Conservation (phyloP, 2,797 vertebrate species). For the Neosilurus hyrtlii region DNA sequence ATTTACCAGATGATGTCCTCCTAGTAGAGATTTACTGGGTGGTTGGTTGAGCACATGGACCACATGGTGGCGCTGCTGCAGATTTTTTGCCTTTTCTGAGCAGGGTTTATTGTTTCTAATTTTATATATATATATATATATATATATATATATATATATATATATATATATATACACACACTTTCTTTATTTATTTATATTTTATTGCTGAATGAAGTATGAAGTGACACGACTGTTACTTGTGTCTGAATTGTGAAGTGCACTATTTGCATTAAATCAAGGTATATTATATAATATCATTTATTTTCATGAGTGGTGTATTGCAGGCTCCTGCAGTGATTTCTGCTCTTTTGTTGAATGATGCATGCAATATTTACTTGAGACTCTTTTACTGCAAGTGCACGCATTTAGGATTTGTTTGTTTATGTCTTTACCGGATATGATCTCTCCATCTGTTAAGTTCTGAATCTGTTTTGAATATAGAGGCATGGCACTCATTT, state of each 20-base stretch:
- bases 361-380: not conserved
- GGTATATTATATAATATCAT: not conserved
- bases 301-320: not conserved
- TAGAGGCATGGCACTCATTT: not conserved
- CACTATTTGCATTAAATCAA: not conserved
- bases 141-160: no score
- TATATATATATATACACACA: no score
- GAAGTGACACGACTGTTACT: not conserved
- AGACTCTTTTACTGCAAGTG: not conserved
- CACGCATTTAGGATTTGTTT: constrained; percentile 14
- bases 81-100: not conserved
- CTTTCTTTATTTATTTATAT: no score
- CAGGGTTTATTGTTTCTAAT: not conserved
- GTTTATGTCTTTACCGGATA: not conserved
- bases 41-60: not conserved
- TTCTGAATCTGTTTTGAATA: not conserved
- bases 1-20: not conserved
- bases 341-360: not conserved
- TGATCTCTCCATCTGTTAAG: constrained; percentile 6
- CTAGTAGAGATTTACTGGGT: not conserved
- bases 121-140: not conserved
- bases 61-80: constrained; percentile 42
- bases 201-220: no score
- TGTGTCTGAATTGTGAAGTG: not conserved
- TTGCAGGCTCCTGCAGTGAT: not conserved